phyloP scores from a whole-genome alignment of 2,113 vertebrate genomes.

The Corythoichthys haematopterus region DNA sequence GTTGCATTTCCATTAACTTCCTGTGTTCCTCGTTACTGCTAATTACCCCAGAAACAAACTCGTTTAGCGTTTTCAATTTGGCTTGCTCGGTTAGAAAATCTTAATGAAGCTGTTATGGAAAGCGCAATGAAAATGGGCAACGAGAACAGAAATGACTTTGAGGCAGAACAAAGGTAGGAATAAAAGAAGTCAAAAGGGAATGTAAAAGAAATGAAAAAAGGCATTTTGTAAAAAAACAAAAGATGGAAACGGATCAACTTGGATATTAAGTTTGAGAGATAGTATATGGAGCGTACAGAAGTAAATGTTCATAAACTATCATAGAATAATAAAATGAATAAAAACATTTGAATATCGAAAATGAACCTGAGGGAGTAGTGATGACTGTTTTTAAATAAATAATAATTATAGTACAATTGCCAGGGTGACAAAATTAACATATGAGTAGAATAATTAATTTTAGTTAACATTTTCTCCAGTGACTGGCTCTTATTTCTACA shows the following conservation, averaged over 20 bases:
- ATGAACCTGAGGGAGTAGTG: background rate
- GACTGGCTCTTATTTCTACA: background rate
- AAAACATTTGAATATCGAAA: background rate
- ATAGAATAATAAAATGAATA: too few relatives aligned
- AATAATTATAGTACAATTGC: background rate
- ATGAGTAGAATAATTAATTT: background rate
- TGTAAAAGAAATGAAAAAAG: constrained; percentile 7
- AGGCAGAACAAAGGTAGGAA: constrained; percentile 33
- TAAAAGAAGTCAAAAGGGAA: constrained; percentile 20
- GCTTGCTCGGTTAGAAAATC: constrained; percentile 66
- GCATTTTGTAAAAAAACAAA: constrained; percentile 12
- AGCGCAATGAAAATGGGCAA: constrained; percentile 45
- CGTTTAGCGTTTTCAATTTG: constrained; percentile 78
- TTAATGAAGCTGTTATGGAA: constrained; percentile 70
- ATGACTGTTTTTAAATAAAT: background rate
- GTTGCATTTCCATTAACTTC: constrained; percentile 73
- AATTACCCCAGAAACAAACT: constrained; percentile 71
- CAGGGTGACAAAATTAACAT: background rate
- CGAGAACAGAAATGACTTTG: constrained; percentile 37
- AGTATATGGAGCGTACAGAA: background rate
- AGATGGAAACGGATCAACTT: background rate
- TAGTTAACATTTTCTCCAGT: background rate
- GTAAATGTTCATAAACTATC: background rate
- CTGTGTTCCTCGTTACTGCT: constrained; percentile 73
- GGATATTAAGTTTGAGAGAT: background rate